Percentiles rank a stretch among this genome's conserved stretches.
These are phyloP conservation scores for Leistus spinibarbis DNA, from an alignment of 2,888 invertebrate genomes.

Conservation along the genomic window DNA sequence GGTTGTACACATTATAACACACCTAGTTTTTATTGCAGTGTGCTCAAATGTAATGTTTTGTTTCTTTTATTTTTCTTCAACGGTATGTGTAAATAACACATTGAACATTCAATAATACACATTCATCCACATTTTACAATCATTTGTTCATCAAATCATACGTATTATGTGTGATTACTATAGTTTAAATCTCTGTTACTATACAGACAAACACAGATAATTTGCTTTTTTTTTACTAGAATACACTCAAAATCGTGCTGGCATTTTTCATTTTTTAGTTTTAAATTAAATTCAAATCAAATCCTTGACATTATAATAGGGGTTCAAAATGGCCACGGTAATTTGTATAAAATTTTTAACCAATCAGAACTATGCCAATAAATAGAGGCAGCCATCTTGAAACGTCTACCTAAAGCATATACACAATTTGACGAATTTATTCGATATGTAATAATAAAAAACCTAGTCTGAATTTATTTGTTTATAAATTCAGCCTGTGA, in stretches of 20 bases:
- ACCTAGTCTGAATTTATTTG: too few species aligned
- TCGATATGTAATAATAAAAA: background rate
- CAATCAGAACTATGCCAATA: background rate
- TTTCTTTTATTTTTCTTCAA: constrained; percentile 5
- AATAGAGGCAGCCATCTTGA: background rate
- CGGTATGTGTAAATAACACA: constrained; percentile 25
- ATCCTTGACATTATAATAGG: too few species aligned
- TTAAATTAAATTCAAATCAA: background rate
- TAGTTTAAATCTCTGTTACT: constrained; percentile 7
- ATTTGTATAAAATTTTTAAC: background rate
- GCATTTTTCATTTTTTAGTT: background rate
- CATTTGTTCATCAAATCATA: background rate
- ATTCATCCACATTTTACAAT: constrained; percentile 6
- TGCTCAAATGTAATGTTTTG: background rate
- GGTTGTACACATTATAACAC: background rate
- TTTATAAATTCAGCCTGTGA: too few species aligned
- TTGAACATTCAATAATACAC: constrained; percentile 16
- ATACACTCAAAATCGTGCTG: constrained; percentile 33
- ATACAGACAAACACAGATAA: constrained; percentile 35
- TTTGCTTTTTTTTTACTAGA: constrained; percentile 22
- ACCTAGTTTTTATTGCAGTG: background rate
- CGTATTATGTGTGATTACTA: constrained; percentile 8
- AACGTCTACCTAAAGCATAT: background rate
- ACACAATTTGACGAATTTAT: background rate
- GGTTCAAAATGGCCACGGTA: constrained; percentile 17